Evolutionary conservation across 2,797 vertebrate species (phyloP).

Genomic region (Pangasius djambal): DNA sequence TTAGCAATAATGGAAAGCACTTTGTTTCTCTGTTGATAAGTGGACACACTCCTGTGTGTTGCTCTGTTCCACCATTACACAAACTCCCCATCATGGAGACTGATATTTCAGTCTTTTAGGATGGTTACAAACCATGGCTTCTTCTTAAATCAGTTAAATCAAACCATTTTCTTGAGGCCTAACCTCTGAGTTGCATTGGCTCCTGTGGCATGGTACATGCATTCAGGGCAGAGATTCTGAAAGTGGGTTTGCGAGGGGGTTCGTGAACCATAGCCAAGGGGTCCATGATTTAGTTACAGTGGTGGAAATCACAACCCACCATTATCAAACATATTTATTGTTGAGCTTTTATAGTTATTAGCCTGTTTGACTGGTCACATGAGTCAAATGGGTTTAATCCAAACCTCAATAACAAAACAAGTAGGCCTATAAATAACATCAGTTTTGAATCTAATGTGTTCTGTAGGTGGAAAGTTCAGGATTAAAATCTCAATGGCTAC

Average conservation of each 20-base stretch:
- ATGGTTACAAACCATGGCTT: neutral
- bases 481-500: neutral
- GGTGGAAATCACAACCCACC: neutral
- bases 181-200: neutral
- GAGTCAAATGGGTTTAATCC: neutral
- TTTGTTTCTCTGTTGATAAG: constrained; percentile 7
- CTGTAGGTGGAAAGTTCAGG: neutral
- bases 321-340: neutral
- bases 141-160: neutral
- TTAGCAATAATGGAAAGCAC: neutral
- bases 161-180: neutral
- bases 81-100: neutral
- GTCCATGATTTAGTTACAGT: neutral
- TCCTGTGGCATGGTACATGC: neutral
- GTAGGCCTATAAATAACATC: neutral
- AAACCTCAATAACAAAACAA: neutral
- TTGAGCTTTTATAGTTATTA: neutral
- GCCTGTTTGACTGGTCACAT: neutral
- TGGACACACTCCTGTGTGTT: neutral
- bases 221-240: neutral
- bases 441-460: neutral
- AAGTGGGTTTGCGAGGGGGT: neutral
- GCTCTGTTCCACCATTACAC: neutral
- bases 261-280: neutral
- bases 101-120: neutral